Evolutionary conservation across 2,888 invertebrate genomes (phyloP).

Genomic region (Chironomus riparius): DNA sequence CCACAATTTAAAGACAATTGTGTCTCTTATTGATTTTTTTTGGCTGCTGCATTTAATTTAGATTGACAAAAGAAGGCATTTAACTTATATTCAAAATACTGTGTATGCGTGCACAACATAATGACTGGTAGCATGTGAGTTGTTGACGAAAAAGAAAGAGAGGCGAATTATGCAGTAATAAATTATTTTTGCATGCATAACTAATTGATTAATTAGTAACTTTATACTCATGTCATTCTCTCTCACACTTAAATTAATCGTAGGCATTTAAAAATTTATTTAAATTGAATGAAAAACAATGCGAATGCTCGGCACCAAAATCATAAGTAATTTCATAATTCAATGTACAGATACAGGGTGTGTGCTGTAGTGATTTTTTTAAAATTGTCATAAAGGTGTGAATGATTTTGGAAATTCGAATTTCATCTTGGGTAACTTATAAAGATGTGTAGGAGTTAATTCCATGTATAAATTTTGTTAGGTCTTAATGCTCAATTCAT

Average conservation of each 20-base stretch:
- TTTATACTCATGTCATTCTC: slow-evolving; percentile 3
- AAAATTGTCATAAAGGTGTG: no score
- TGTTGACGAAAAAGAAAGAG: neutral
- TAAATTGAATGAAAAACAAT: no score
- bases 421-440: no score
- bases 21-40: neutral
- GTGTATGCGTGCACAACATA: neutral
- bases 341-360: no score
- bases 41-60: neutral
- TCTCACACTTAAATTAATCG: neutral
- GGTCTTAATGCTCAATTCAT: no score
- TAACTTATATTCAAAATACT: neutral
- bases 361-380: no score
- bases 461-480: no score
- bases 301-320: no score
- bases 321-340: no score
- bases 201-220: slow-evolving; percentile 26
- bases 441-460: no score
- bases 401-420: no score
- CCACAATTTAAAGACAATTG: slow-evolving; percentile 10
- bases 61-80: neutral
- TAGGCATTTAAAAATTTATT: neutral
- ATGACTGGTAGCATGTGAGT: neutral
- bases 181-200: slow-evolving; percentile 2
- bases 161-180: neutral